Conservation (phyloP, 2,113 vertebrate species). For the Indicator indicator region DNA sequence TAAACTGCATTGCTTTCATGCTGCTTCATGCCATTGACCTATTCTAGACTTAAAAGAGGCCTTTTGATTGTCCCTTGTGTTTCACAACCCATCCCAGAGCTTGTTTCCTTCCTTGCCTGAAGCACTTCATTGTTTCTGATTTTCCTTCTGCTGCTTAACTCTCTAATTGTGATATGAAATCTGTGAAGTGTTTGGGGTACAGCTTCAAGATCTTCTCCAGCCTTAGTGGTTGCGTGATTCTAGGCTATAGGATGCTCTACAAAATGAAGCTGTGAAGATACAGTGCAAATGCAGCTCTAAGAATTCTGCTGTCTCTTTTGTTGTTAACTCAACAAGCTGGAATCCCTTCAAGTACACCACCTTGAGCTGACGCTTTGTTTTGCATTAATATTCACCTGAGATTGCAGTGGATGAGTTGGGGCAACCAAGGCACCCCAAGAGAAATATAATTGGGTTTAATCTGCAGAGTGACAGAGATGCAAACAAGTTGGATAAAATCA, state of each 20-base stretch:
- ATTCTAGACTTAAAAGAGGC: not conserved
- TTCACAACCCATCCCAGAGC: not conserved
- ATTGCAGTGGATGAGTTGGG: not conserved
- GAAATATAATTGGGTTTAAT: not conserved
- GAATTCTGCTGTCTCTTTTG: not conserved
- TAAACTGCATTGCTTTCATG: slow-evolving; percentile 41
- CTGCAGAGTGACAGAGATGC: not conserved
- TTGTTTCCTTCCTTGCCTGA: slow-evolving; percentile 16
- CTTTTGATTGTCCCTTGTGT: not conserved
- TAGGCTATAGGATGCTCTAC: not conserved
- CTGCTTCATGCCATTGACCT: not conserved
- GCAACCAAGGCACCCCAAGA: not conserved
- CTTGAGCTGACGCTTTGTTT: not conserved
- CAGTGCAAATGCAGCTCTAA: not conserved
- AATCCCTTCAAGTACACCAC: not conserved
- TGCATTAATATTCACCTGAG: not conserved
- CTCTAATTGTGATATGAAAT: not conserved
- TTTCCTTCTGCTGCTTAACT: not conserved
- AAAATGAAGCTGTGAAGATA: not conserved
- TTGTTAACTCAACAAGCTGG: not conserved
- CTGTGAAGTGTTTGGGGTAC: not conserved
- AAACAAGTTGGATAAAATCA: not conserved
- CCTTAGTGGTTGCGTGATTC: too few species aligned
- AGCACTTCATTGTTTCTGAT: not conserved
- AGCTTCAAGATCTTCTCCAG: not conserved